A percentile compares a stretch with the other conserved stretches of the same genome.
Evolutionary conservation across 2,888 invertebrate genomes (phyloP).

Genomic region (Synanthedon myopaeformis): DNA sequence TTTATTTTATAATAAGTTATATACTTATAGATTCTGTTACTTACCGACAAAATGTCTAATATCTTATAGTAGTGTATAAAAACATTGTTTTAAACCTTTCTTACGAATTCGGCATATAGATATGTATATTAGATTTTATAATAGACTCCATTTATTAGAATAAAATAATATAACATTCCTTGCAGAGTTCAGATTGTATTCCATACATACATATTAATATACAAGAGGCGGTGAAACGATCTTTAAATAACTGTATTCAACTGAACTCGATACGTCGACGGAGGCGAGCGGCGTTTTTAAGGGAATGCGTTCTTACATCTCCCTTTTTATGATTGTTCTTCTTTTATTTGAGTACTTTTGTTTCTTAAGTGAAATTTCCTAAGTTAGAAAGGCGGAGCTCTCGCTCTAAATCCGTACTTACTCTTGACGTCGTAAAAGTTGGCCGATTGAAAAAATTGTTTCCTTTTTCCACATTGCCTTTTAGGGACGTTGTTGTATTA

Average conservation of each 20-base stretch:
- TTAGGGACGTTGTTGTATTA: constrained; percentile 13
- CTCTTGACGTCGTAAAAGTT: constrained; percentile 58
- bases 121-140: too few relatives aligned
- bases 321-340: constrained; percentile 66
- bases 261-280: background rate
- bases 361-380: constrained; percentile 66
- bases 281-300: constrained; percentile 29
- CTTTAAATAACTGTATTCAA: background rate
- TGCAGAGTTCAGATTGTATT: too few relatives aligned
- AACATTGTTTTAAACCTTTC: too few relatives aligned
- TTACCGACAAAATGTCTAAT: too few relatives aligned
- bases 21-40: too few relatives aligned
- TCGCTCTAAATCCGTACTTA: constrained; percentile 62
- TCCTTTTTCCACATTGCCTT: constrained; percentile 19
- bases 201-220: too few relatives aligned
- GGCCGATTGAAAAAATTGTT: constrained; percentile 57
- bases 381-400: constrained; percentile 57
- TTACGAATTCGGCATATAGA: too few relatives aligned
- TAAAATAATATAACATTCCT: too few relatives aligned
- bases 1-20: too few relatives aligned
- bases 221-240: too few relatives aligned
- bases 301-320: constrained; percentile 49
- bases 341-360: constrained; percentile 68
- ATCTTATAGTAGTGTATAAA: too few relatives aligned
- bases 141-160: too few relatives aligned